Evolutionary conservation across 2,797 vertebrate genomes (phyloP), one percentile per base, ranked within the genome.

Genomic region (Pseudochirops corinnae): DNA sequence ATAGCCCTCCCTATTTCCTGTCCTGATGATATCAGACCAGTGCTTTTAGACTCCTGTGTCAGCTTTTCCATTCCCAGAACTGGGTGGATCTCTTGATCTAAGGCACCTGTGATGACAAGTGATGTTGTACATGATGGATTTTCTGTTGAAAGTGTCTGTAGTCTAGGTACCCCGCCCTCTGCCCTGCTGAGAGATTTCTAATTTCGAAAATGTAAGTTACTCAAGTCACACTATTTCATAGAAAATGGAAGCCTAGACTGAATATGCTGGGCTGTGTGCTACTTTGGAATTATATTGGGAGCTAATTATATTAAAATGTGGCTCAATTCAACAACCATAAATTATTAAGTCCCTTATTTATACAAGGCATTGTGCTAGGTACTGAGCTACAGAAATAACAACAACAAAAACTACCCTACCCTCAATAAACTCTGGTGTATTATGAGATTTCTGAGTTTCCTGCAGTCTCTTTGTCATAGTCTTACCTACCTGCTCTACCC

Each of bases 51-150:
- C 1, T 2, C 92, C 95, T 16, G 0, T 93, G 95, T 99, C 98
- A 98, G 97, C 95, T 98, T 99, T 99, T 98, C 98, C 98, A 98
- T 98, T 98, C 97, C 98, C 97, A 98, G 93, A 46, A 31, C 94
- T 98, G 97, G 98, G 97, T 97, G 98, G 1, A 67, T 94, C 93
- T 26, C 96, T 98, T 95, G 96, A 97, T 97, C 95, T 0, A 0
- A 53, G 96, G 94, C 97, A 98, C 95, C 98, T 98, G 97, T 91
- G 95, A 96, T 98, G 98, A 98, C 98, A 98, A 96, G 53, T 94
- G 97, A 97, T 31, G 0, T 93, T 96, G 93, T 91, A 95, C 94
- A 93, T 98, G 95, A 98, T 97, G 95, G 56, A 93, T 98, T 98
- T 95, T 97, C 96, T 98, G 93, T 97, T 98, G 95, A 97, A 98